Conservation (phyloP, 2,797 vertebrate genomes). For the Phataginus tricuspis region DNA sequence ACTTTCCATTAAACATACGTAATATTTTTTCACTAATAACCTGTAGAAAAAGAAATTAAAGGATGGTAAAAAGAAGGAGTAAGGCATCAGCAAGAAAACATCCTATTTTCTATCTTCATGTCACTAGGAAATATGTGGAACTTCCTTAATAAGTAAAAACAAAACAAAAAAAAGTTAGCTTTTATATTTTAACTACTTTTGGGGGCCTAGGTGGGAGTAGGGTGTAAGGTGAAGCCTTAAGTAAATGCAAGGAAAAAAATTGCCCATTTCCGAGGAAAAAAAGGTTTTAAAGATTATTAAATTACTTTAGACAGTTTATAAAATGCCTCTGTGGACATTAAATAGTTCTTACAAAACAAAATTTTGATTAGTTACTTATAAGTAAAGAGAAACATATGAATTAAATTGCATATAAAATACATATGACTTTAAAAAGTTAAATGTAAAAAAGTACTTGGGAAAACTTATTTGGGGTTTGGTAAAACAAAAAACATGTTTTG, state of each 20-base stretch:
- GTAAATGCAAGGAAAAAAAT: slow-evolving; percentile 28
- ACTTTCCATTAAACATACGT: not conserved
- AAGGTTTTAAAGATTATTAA: slow-evolving; percentile 36
- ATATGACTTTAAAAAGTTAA: slow-evolving; percentile 56
- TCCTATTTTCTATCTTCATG: not conserved
- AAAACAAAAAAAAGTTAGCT: not conserved
- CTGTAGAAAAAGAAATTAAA: not conserved
- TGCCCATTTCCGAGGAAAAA: slow-evolving; percentile 39
- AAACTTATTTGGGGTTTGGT: slow-evolving; percentile 55
- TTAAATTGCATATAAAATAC: slow-evolving; percentile 60
- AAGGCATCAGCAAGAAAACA: not conserved
- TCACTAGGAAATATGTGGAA: not conserved
- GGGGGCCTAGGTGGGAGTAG: not conserved
- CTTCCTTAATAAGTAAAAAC: not conserved
- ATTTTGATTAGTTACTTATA: slow-evolving; percentile 37
- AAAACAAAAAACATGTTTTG: slow-evolving; percentile 54
- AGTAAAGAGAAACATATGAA: slow-evolving; percentile 56
- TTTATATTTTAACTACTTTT: slow-evolving; percentile 42
- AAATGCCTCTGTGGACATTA: slow-evolving; percentile 27
- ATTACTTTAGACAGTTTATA: not conserved
- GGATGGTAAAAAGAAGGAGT: not conserved
- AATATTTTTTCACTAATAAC: not conserved
- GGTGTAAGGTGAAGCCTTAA: not conserved
- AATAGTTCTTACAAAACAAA: slow-evolving; percentile 48
- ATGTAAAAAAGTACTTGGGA: slow-evolving; percentile 55